Evolutionary conservation across 2,888 invertebrate genomes (phyloP), one percentile per base, ranked within the genome.

Genomic region (Acrobasis repandana): DNA sequence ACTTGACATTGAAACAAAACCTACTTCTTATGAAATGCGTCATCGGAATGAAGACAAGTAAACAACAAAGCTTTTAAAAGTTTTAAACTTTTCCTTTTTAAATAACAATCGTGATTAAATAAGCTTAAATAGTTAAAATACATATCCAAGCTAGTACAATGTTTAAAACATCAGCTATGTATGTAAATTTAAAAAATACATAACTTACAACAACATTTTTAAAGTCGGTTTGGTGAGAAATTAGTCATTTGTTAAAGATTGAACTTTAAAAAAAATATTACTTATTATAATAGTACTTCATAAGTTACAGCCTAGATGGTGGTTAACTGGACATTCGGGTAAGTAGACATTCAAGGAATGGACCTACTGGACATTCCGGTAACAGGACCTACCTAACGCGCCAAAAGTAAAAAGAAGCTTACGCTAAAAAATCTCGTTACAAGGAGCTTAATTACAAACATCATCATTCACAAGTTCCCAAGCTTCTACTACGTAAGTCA

Each of bases 391-490:
- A n/a, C n/a, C n/a, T n/a, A n/a, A n/a, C n/a, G n/a, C n/a, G n/a
- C n/a, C n/a, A n/a, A n/a, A 15, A 15, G 15, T 48, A 18, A 16
- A 50, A 50, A 33, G 9, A 33, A 33, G 2, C n/a, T 33, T 28
- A 28, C 33, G 14, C 52, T 2, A 52, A 36, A 9, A 14, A 34
- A 52, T 52, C 15, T 52, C 16, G 8, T 33, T 51, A 15, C n/a
- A 9, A 36, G n/a, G 20, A 11, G 18, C 36, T n/a, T 36, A 6
- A 38, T 54, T 54, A 54, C 38, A 38, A 54, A 54, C 43, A 14
- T 16, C 36, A 43, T 54, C 54, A 54, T 38, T 54, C 38, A 54
- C 38, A 54, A 54, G 38, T 43, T 14, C 54, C 20, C 20, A 36
- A 10, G 20, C 36, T 36, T 18, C 49, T 11, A 6, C 5, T 43